These are phyloP conservation scores for Hofmannophila pseudospretella DNA, from an alignment of 2,888 invertebrate species.

Conservation along the genomic window DNA sequence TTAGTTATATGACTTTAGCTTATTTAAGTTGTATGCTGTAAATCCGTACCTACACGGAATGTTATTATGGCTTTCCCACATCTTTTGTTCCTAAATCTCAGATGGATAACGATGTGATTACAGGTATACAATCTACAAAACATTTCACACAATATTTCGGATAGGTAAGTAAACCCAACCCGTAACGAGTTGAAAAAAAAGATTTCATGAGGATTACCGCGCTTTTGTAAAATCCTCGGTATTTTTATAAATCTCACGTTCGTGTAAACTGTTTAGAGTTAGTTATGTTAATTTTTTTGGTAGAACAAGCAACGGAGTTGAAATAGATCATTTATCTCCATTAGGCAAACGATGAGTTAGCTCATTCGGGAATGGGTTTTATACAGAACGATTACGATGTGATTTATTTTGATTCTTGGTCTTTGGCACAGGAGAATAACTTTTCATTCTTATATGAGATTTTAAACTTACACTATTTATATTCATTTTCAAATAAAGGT, in stretches of 20 bases:
- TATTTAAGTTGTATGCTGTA: conserved; percentile 1
- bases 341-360: conserved; percentile 13
- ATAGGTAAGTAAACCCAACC: conserved; percentile 30
- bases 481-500: no score
- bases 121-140: conserved; percentile 13
- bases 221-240: conserved; percentile 32
- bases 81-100: conserved; percentile 6
- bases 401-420: conserved; percentile 5
- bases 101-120: conserved; percentile 13
- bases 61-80: conserved; percentile 13
- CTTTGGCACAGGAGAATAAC: not conserved
- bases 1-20: conserved; percentile 11
- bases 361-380: conserved; percentile 14
- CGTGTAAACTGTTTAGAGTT: conserved; percentile 18
- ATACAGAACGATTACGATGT: conserved; percentile 9
- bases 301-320: conserved; percentile 8
- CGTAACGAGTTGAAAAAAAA: conserved; percentile 35
- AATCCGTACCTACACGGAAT: conserved; percentile 5
- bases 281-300: conserved; percentile 3
- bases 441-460: no score
- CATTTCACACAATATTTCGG: conserved; percentile 20
- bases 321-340: conserved; percentile 15
- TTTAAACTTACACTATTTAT: no score
- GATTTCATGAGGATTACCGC: conserved; percentile 36
- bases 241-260: conserved; percentile 43